phyloP scores from a whole-genome alignment of 2,888 invertebrate genomes.

The Drosophila trichaetosa region DNA sequence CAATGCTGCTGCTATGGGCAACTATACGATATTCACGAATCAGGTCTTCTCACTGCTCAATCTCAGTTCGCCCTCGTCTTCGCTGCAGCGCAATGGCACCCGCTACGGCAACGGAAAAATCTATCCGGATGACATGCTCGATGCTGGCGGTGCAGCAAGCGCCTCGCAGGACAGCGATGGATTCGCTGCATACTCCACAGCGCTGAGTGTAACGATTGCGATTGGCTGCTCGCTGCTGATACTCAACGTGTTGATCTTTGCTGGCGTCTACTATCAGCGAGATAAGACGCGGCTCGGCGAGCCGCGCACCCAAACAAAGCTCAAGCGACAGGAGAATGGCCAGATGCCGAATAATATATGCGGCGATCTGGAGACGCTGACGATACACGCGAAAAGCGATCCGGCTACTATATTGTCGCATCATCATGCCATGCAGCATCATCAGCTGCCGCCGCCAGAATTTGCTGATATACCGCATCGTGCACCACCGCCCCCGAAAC shows the following conservation, averaged over 20 bases:
- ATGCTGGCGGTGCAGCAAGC: slow-evolving; percentile 84
- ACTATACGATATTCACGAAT: slow-evolving; percentile 84
- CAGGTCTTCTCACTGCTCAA: slow-evolving; percentile 85
- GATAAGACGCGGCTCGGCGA: slow-evolving; percentile 92
- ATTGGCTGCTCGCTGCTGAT: slow-evolving; percentile 97
- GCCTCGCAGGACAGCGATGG: slow-evolving; percentile 93
- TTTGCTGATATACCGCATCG: slow-evolving; percentile 93
- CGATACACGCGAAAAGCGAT: slow-evolving; percentile 87
- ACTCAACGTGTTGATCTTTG: slow-evolving; percentile 96
- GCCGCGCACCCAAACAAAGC: slow-evolving; percentile 86
- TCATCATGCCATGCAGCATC: slow-evolving; percentile 91
- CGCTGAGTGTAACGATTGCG: slow-evolving; percentile 96
- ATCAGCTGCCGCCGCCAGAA: slow-evolving; percentile 93
- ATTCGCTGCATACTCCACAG: slow-evolving; percentile 95
- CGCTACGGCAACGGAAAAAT: slow-evolving; percentile 79
- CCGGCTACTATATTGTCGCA: slow-evolving; percentile 90
- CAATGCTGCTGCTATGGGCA: slow-evolving; percentile 80
- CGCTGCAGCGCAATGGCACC: slow-evolving; percentile 81
- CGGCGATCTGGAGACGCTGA: slow-evolving; percentile 90
- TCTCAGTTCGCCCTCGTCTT: slow-evolving; percentile 84
- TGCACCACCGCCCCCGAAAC: slow-evolving; percentile 91
- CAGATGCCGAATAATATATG: slow-evolving; percentile 95
- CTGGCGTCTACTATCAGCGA: slow-evolving; percentile 96
- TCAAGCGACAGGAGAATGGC: slow-evolving; percentile 92
- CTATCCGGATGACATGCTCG: slow-evolving; percentile 82